A percentile compares a stretch with the other conserved stretches of the same genome.
These are phyloP conservation scores for Drosophila santomea DNA, from an alignment of 1,140 invertebrate genomes.

Conservation along the genomic window DNA sequence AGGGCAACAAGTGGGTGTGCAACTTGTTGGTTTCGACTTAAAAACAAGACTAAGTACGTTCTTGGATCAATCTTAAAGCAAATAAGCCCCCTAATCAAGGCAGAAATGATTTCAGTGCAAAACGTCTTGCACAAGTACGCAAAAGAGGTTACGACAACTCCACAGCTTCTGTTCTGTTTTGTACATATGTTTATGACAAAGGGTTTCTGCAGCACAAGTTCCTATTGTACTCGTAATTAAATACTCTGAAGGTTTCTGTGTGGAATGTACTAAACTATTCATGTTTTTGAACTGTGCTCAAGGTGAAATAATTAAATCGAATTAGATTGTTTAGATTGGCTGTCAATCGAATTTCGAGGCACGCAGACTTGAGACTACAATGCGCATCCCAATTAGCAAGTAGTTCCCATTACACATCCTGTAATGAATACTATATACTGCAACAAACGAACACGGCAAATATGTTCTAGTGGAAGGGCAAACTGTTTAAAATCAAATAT, in stretches of 20 bases:
- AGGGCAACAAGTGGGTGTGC: constrained; percentile 39
- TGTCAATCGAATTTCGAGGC: constrained; percentile 28
- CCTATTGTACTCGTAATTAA: constrained; percentile 5
- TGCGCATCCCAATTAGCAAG: constrained; percentile 14
- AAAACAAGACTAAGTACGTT: too few relatives aligned
- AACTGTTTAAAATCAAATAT: constrained; percentile 14
- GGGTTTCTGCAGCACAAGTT: background rate
- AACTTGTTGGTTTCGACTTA: constrained; percentile 3
- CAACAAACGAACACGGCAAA: constrained; percentile 9
- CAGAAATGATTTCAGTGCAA: background rate
- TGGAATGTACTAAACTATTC: constrained; percentile 9
- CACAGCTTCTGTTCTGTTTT: constrained; percentile 23
- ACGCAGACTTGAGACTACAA: constrained; percentile 8
- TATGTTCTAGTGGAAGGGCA: constrained; percentile 3
- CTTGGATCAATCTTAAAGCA: too few relatives aligned
- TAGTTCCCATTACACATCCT: constrained; percentile 11
- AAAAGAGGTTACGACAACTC: constrained; percentile 19
- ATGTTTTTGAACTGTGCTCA: constrained; percentile 14
- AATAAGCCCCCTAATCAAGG: too few relatives aligned
- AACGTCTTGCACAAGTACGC: background rate
- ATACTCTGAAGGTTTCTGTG: constrained; percentile 8
- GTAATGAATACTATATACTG: background rate
- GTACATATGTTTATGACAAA: background rate
- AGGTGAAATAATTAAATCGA: constrained; percentile 42
- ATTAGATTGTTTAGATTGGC: background rate